Conservation (phyloP, 2,113 vertebrate species). For the Motacilla tschutschensis region DNA sequence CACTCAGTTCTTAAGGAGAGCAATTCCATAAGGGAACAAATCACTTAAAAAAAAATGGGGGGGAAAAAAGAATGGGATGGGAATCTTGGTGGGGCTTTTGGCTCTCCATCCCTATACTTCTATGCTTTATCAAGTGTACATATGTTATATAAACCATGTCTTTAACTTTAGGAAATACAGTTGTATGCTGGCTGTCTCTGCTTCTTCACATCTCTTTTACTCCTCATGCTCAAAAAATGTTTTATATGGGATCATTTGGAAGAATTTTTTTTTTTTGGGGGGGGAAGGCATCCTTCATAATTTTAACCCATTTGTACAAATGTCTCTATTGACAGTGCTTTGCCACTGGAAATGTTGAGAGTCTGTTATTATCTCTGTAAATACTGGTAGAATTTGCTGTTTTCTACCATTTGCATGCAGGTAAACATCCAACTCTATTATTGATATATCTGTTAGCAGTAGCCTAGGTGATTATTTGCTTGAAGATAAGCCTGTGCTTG, state of each 20-base stretch:
- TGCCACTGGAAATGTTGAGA: background rate
- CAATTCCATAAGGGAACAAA: background rate
- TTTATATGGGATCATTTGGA: background rate
- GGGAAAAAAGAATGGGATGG: fast-evolving
- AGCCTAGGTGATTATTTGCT: slow-evolving; percentile 24
- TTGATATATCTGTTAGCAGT: background rate
- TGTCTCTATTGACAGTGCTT: background rate
- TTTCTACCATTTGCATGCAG: background rate
- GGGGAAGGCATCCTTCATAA: fast-evolving
- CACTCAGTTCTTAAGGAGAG: background rate
- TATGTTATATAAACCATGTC: background rate
- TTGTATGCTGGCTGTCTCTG: background rate
- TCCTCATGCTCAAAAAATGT: background rate
- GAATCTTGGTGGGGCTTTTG: background rate
- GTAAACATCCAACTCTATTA: background rate
- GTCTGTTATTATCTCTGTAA: background rate
- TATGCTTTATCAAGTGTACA: background rate
- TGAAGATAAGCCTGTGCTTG: background rate
- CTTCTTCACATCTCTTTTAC: background rate
- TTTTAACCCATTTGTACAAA: background rate
- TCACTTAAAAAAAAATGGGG: background rate
- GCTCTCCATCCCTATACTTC: background rate
- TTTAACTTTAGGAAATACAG: background rate
- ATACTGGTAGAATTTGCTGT: background rate
- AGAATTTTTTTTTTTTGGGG: background rate